Evolutionary conservation across 2,888 invertebrate species (phyloP), one percentile per base, ranked within the genome.

Genomic region (Sialis lutaria): DNA sequence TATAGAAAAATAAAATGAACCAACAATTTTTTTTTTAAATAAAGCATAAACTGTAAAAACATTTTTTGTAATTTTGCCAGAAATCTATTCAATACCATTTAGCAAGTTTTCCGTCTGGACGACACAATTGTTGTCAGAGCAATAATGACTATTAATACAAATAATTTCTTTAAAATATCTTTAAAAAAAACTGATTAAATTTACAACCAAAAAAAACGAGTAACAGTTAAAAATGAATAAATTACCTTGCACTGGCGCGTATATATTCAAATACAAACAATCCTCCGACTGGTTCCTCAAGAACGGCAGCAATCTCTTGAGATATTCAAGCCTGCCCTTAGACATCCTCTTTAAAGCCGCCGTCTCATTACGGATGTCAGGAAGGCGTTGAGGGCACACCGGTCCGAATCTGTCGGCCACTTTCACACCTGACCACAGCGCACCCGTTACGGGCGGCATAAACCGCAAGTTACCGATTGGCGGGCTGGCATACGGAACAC

Each of bases 181-280:
- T 4, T 4, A 4, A 22, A 22, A 2, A 22, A 22, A 22, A 22
- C 22, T 22, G 22, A 22, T 22, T 22, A 22, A 22, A 22, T 22
- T 22, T 4, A 2, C 22, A 2, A 22, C 4, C 4, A 22, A 2
- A 22, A 22, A 22, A 22, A 22, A 22, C 22, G 22, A 22, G 4
- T 22, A 22, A 22, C 22, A 22, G 2, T 4, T 22, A 22, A 22
- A 22, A 22, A 22, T 22, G 22, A 22, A 22, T 4, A 53, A 69
- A 79, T 75, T 72, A 93, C 93, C 91, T 83, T 87, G 85, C 57
- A 86, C 86, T 46, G 96, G 96, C 31, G 91, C 89, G 71, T 93
- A 97, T 60, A 97, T 84, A 68, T 97, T 97, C 62, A 97, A 75
- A 65, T 91, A 93, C 52, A 97, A 77, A 62, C 97, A 97, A 70